These are phyloP conservation scores for Calcarius ornatus DNA, from an alignment of 2,113 vertebrate genomes.

Conservation along the genomic window DNA sequence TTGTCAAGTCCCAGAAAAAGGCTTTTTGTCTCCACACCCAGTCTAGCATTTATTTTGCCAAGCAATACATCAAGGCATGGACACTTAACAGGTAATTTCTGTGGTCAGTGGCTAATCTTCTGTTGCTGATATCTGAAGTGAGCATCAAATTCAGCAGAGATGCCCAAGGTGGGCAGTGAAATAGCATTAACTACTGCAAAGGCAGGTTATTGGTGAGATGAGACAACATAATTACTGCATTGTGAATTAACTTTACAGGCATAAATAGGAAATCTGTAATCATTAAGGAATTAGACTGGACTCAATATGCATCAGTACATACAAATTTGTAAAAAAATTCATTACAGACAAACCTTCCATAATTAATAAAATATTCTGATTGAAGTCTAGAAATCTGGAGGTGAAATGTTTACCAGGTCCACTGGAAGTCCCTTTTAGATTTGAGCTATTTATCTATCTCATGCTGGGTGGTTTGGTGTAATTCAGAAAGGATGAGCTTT, in stretches of 20 bases:
- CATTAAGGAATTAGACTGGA: neutral
- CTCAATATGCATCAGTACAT: neutral
- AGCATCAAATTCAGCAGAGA: conserved; percentile 25
- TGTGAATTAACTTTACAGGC: neutral
- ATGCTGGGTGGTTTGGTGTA: neutral
- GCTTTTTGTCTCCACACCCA: conserved; percentile 35
- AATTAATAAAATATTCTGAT: neutral
- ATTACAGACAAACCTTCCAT: neutral
- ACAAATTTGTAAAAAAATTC: neutral
- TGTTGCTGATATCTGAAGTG: neutral
- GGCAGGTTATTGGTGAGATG: neutral
- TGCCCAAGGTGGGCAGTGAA: neutral
- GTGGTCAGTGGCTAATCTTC: conserved; percentile 78
- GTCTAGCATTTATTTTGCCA: conserved; percentile 71
- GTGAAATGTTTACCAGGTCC: neutral
- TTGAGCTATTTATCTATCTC: neutral
- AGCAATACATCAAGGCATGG: conserved; percentile 84
- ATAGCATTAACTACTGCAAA: neutral
- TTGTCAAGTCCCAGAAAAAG: neutral
- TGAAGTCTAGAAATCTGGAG: neutral
- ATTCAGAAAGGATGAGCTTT: neutral
- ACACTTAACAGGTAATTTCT: conserved; percentile 77
- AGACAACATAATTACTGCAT: neutral
- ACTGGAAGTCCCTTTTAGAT: neutral
- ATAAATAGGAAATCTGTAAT: neutral